A percentile compares a stretch with the other conserved stretches of the same genome.
Conservation (phyloP, 2,888 invertebrate species). For the Hypsopygia costalis region DNA sequence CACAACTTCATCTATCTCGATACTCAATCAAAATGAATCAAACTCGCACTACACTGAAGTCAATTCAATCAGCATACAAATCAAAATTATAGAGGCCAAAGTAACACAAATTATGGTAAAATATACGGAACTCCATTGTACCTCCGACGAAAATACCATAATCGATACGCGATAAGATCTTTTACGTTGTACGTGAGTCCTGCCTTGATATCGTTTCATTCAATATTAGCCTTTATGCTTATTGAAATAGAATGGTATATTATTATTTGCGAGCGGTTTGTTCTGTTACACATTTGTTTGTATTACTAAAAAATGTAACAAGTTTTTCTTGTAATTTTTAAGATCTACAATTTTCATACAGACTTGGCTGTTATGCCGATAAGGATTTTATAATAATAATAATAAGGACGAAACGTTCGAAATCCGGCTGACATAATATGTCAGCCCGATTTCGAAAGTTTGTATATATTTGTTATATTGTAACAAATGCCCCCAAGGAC, state of each 20-base stretch:
- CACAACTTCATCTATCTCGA: not conserved
- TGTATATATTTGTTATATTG: no score
- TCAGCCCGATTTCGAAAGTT: no score
- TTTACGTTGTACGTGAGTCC: slow-evolving; percentile 5
- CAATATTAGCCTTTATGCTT: slow-evolving; percentile 5
- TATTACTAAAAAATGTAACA: no score
- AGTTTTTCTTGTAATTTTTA: no score
- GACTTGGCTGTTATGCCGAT: no score
- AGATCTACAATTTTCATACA: no score
- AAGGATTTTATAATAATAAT: no score
- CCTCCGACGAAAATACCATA: slow-evolving; percentile 12
- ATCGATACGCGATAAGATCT: slow-evolving; percentile 15
- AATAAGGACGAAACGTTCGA: no score
- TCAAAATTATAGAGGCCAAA: slow-evolving; percentile 11
- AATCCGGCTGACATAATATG: no score
- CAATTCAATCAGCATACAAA: slow-evolving; percentile 11
- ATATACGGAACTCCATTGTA: slow-evolving; percentile 11
- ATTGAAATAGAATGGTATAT: not conserved
- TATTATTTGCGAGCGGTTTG: no score
- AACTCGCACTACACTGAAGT: slow-evolving; percentile 6
- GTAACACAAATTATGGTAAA: slow-evolving; percentile 12
- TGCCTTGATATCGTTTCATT: slow-evolving; percentile 5
- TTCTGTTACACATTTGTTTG: no score
- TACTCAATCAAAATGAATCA: slow-evolving; percentile 6
- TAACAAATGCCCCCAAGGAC: no score